Evolutionary conservation across 2,888 invertebrate species (phyloP).

Genomic region (Papilio protenor): DNA sequence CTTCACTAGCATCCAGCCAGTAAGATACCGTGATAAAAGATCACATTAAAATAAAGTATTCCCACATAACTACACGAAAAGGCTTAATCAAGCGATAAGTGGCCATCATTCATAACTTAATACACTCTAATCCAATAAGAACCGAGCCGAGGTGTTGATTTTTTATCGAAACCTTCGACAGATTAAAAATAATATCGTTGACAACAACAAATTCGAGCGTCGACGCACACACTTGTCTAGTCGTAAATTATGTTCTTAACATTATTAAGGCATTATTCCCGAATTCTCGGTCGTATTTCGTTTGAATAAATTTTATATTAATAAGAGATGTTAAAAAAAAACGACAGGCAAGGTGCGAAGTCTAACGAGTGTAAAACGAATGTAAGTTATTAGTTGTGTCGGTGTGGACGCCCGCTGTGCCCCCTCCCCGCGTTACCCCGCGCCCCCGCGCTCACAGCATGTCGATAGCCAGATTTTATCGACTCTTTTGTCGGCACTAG

Average conservation of each 20-base stretch:
- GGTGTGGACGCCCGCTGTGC: slow-evolving; percentile 73
- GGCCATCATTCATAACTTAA: slow-evolving; percentile 31
- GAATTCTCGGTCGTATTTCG: slow-evolving; percentile 70
- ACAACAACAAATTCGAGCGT: slow-evolving; percentile 62
- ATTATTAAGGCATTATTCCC: slow-evolving; percentile 76
- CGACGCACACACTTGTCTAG: slow-evolving; percentile 62
- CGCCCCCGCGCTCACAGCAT: slow-evolving; percentile 49
- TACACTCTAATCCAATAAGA: slow-evolving; percentile 33
- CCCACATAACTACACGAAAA: slow-evolving; percentile 13
- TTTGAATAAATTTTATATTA: slow-evolving; percentile 81
- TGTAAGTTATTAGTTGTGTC: slow-evolving; percentile 80
- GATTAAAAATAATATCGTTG: slow-evolving; percentile 64
- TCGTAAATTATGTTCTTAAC: slow-evolving; percentile 77
- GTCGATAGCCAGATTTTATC: slow-evolving; percentile 77
- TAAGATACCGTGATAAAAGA: slow-evolving; percentile 19
- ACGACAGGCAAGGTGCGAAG: slow-evolving; percentile 80
- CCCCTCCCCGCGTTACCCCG: slow-evolving; percentile 52
- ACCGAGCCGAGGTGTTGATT: slow-evolving; percentile 38
- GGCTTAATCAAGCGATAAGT: slow-evolving; percentile 29
- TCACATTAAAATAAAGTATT: slow-evolving; percentile 16
- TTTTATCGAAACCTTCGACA: slow-evolving; percentile 38
- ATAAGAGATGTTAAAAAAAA: slow-evolving; percentile 73
- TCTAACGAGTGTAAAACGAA: slow-evolving; percentile 82
- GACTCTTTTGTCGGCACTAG: slow-evolving; percentile 80
- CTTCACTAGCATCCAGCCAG: background rate